Evolutionary conservation across 1,140 invertebrate species (phyloP).

Genomic region (Drosophila ogumai): DNA sequence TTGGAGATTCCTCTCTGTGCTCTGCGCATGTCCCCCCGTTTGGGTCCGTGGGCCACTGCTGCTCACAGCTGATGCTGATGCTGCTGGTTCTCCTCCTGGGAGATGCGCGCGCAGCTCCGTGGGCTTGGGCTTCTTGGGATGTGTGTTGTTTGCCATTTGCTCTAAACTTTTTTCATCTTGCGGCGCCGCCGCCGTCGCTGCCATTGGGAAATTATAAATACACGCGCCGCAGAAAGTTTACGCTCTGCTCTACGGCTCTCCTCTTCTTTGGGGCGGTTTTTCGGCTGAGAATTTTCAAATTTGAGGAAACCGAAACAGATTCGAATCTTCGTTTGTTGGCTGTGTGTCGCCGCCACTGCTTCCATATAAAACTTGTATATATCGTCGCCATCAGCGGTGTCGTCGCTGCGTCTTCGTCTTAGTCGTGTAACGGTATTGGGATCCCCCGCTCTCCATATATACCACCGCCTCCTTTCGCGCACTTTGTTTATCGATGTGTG

Average conservation of each 20-base stretch:
- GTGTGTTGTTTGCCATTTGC: slow-evolving; percentile 56
- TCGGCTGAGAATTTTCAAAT: slow-evolving; percentile 67
- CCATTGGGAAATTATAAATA: slow-evolving; percentile 78
- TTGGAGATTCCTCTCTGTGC: slow-evolving; percentile 28
- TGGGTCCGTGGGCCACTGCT: slow-evolving; percentile 5
- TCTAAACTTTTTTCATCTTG: slow-evolving; percentile 31
- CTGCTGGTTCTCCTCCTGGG: slow-evolving; percentile 4
- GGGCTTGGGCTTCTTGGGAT: slow-evolving; percentile 13
- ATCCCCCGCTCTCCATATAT: slow-evolving; percentile 23
- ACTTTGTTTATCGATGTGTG: slow-evolving; percentile 70
- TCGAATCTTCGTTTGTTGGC: slow-evolving; percentile 83
- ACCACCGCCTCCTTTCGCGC: slow-evolving; percentile 54
- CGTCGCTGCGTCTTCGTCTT: slow-evolving; percentile 46
- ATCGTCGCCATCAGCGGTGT: slow-evolving; percentile 24
- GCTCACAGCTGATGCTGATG: slow-evolving; percentile 43
- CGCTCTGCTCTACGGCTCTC: slow-evolving; percentile 29
- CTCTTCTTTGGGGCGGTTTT: slow-evolving; percentile 29
- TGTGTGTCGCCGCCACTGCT: slow-evolving; percentile 67
- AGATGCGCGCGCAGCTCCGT: slow-evolving; percentile 67
- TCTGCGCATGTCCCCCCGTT: slow-evolving; percentile 35
- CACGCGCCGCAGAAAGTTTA: slow-evolving; percentile 61
- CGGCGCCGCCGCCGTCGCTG: slow-evolving; percentile 12
- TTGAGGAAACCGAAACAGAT: slow-evolving; percentile 79
- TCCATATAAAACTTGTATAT: slow-evolving; percentile 26
- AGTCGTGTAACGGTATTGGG: slow-evolving; percentile 69